phyloP scores from a whole-genome alignment of 53 echinoderm and acorn worm species.

The Actinopyga echinites region DNA sequence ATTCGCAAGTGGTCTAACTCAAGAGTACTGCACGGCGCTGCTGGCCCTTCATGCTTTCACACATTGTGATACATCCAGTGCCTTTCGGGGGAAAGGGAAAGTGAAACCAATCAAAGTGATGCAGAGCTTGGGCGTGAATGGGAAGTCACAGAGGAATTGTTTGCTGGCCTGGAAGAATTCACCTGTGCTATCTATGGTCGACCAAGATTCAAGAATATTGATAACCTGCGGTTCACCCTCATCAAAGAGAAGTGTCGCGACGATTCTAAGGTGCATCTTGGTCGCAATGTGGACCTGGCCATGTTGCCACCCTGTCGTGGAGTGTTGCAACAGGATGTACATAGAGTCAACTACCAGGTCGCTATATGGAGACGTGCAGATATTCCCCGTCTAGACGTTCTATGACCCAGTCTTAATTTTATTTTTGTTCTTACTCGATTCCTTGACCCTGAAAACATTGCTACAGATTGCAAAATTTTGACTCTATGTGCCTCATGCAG shows the following conservation, averaged over 20 bases:
- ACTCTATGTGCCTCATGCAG: too few relatives aligned
- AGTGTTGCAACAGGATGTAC: slow-evolving; percentile 31
- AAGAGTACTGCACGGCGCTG: slow-evolving; percentile 38
- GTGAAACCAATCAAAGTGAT: slow-evolving; percentile 18
- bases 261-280: not conserved
- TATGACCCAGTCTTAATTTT: too few relatives aligned
- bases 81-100: slow-evolving; percentile 40
- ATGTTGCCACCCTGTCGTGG: slow-evolving; percentile 38
- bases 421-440: too few relatives aligned
- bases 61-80: slow-evolving; percentile 58
- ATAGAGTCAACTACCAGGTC: slow-evolving; percentile 62
- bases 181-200: slow-evolving; percentile 49
- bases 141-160: slow-evolving; percentile 1
- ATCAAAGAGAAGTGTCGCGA: slow-evolving; percentile 39
- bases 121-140: slow-evolving; percentile 31
- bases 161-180: slow-evolving; percentile 37
- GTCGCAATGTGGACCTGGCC: slow-evolving; percentile 33
- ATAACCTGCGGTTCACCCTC: not conserved
- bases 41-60: slow-evolving; percentile 47
- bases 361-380: slow-evolving; percentile 52
- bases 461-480: too few relatives aligned
- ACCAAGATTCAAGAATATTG: too few relatives aligned
- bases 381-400: slow-evolving; percentile 39
- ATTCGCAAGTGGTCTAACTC: slow-evolving; percentile 12
- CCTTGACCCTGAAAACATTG: too few relatives aligned